Evolutionary conservation across 1,140 invertebrate genomes (phyloP).

Genomic region (Mesaphorura yosii): DNA sequence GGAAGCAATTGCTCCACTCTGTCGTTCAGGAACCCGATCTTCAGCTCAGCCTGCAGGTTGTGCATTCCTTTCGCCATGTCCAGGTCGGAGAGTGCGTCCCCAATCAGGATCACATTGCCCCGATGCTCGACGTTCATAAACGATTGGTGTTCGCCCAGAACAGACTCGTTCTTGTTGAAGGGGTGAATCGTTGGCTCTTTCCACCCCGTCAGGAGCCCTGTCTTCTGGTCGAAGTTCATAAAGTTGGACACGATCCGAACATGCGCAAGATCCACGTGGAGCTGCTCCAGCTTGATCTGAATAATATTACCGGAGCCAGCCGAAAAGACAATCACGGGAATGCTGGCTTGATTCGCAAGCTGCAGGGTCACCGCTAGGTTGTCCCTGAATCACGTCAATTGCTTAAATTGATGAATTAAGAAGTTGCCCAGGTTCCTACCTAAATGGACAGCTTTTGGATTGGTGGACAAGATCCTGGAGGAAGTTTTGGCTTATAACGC

Average conservation of each 20-base stretch:
- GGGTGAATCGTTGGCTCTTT: conserved; percentile 54
- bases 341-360: conserved; percentile 46
- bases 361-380: conserved; percentile 58
- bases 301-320: conserved; percentile 84
- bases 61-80: conserved; percentile 74
- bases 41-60: conserved; percentile 53
- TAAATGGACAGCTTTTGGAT: conserved; percentile 13
- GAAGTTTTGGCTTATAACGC: conserved; percentile 48
- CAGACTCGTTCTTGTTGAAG: conserved; percentile 85
- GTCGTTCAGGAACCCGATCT: conserved; percentile 84
- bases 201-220: conserved; percentile 52
- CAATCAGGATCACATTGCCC: conserved; percentile 70
- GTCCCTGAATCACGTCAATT: conserved; percentile 43
- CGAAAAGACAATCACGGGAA: conserved; percentile 85
- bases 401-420: neutral
- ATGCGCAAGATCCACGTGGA: conserved; percentile 54
- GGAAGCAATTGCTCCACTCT: conserved; percentile 39
- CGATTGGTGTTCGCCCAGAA: conserved; percentile 48
- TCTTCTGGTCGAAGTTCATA: conserved; percentile 57
- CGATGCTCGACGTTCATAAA: conserved; percentile 56
- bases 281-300: conserved; percentile 56
- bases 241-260: conserved; percentile 80
- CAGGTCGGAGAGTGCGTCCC: conserved; percentile 78
- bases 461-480: conserved; percentile 44
- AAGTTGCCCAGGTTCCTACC: neutral